A percentile compares a stretch with the other conserved stretches of the same genome.
phyloP scores from a whole-genome alignment of 2,888 invertebrate species.

The Rotaria magnacalcarata region DNA sequence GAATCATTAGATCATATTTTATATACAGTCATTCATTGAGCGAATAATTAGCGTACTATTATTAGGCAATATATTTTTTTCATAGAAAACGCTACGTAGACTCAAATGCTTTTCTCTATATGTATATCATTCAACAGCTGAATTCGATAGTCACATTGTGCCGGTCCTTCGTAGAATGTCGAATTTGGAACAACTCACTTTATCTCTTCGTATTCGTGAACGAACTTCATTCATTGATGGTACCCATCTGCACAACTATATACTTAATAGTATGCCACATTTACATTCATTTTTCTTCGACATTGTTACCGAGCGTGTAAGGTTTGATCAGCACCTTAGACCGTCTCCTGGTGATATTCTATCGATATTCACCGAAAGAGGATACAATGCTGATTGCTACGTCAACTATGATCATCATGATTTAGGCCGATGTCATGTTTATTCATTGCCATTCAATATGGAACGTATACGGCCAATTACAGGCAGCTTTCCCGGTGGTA shows the following conservation, averaged over 20 bases:
- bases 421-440: too few relatives aligned
- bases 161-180: not conserved
- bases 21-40: not conserved
- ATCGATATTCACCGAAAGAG: not conserved
- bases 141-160: not conserved
- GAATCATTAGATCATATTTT: not conserved
- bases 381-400: not conserved
- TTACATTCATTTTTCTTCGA: not conserved
- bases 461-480: too few relatives aligned
- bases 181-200: not conserved
- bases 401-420: too few relatives aligned
- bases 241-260: not conserved
- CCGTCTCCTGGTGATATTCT: not conserved
- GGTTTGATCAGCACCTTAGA: not conserved
- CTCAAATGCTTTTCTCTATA: not conserved
- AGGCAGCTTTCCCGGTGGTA: too few relatives aligned
- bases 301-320: not conserved
- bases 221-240: conserved; percentile 2
- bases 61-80: not conserved
- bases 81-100: not conserved
- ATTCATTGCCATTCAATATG: too few relatives aligned
- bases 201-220: not conserved
- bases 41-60: not conserved
- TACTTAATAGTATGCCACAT: not conserved
- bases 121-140: not conserved